These are phyloP conservation scores for Deilephila porcellus DNA, from an alignment of 2,888 invertebrate genomes.

Conservation along the genomic window DNA sequence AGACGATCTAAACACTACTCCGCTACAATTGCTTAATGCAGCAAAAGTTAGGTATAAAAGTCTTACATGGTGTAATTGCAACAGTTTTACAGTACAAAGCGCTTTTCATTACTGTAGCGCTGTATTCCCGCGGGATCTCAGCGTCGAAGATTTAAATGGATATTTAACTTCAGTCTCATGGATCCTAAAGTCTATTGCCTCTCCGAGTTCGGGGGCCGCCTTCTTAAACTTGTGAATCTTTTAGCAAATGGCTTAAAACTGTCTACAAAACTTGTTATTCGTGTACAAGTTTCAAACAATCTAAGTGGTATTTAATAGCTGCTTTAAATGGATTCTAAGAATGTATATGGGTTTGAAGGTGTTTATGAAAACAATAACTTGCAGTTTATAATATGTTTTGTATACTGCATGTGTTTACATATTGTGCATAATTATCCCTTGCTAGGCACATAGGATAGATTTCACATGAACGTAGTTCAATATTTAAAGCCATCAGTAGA, in stretches of 20 bases:
- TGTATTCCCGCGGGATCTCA: constrained; percentile 62
- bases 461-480: no score
- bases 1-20: no score
- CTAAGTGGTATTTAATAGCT: background rate
- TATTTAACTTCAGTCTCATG: constrained; percentile 83
- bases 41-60: background rate
- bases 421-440: no score
- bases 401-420: no score
- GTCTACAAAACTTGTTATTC: constrained; percentile 47
- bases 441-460: no score
- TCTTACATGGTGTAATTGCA: constrained; percentile 23
- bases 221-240: constrained; percentile 71
- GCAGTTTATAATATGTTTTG: no score
- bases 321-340: background rate
- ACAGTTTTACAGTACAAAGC: constrained; percentile 42
- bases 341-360: background rate
- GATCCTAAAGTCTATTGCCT: constrained; percentile 80
- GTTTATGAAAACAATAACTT: background rate
- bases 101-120: constrained; percentile 70
- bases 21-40: constrained; percentile 3
- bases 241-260: constrained; percentile 79
- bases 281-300: constrained; percentile 41
- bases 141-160: constrained; percentile 83
- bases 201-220: constrained; percentile 60
- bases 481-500: no score